Conservation (phyloP, 2,797 vertebrate genomes). For the Monodelphis domestica region DNA sequence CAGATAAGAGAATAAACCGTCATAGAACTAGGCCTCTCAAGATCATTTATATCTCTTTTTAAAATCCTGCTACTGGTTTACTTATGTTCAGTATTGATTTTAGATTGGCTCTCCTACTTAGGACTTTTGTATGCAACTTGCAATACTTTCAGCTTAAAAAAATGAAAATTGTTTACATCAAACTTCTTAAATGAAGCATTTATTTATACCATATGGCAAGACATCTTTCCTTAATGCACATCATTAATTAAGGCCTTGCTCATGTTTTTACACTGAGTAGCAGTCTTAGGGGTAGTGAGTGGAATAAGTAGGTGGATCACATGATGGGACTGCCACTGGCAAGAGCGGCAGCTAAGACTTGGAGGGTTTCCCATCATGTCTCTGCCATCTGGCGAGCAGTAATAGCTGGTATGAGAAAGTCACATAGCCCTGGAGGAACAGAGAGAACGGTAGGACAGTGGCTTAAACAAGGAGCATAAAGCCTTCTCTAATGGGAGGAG, state of each 20-base stretch:
- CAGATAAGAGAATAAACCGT: neutral
- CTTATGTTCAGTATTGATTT: neutral
- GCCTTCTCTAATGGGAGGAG: too few species aligned
- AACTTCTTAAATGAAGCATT: conserved; percentile 9
- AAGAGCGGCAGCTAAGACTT: neutral
- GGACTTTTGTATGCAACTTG: conserved; percentile 44
- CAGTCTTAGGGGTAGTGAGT: neutral
- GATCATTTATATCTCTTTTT: neutral
- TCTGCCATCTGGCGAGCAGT: neutral
- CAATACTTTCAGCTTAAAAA: conserved; percentile 38
- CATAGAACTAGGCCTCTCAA: neutral
- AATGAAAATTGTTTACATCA: conserved; percentile 33
- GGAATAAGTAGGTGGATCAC: neutral
- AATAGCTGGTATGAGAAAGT: neutral
- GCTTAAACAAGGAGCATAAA: neutral
- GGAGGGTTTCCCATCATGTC: neutral
- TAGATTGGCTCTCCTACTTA: neutral
- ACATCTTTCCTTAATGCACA: fast-evolving
- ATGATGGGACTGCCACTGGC: neutral
- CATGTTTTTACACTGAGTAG: neutral
- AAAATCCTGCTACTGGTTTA: neutral
- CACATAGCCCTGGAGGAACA: neutral
- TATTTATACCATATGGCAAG: neutral
- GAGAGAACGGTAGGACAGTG: neutral
- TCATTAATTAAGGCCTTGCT: neutral